A percentile compares a stretch with the other conserved stretches of the same genome.
phyloP scores from a whole-genome alignment of 2,113 vertebrate genomes.

The Salvelinus fontinalis region DNA sequence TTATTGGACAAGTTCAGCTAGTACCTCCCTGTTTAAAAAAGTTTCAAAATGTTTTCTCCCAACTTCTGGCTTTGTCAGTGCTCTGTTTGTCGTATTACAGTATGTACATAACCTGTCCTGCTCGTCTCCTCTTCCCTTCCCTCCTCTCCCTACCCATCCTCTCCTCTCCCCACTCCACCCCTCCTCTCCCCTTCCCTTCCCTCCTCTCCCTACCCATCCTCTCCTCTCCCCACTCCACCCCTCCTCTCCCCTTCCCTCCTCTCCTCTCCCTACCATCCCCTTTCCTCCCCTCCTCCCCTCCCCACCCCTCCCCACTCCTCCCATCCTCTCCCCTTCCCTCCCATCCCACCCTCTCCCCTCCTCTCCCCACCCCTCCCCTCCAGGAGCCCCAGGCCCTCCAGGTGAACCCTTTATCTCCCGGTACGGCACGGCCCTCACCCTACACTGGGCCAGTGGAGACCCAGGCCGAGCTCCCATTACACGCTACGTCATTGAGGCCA shows the following conservation, averaged over 20 bases:
- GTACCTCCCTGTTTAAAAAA: too few species aligned
- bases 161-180: too few species aligned
- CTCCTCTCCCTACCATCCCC: too few species aligned
- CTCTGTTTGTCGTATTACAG: too few species aligned
- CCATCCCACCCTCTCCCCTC: too few species aligned
- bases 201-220: not conserved
- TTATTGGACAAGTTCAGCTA: too few species aligned
- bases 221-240: too few species aligned
- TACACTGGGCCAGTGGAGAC: constrained; percentile 95
- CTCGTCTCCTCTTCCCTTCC: too few species aligned
- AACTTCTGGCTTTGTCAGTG: too few species aligned
- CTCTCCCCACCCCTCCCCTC: not conserved
- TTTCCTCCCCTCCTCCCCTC: not conserved
- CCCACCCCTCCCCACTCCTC: not conserved
- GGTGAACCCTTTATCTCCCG: constrained; percentile 92
- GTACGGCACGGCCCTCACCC: constrained; percentile 88
- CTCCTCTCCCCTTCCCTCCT: too few species aligned
- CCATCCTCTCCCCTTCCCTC: not conserved
- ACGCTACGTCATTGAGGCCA: constrained; percentile 93
- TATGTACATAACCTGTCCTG: not conserved
- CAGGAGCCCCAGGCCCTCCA: constrained; percentile 92
- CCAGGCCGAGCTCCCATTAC: constrained; percentile 92
- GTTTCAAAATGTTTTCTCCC: too few species aligned
- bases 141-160: too few species aligned
- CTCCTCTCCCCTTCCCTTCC: not conserved